Evolutionary conservation across 2,113 vertebrate species (phyloP).

Genomic region (Pelecanus crispus): DNA sequence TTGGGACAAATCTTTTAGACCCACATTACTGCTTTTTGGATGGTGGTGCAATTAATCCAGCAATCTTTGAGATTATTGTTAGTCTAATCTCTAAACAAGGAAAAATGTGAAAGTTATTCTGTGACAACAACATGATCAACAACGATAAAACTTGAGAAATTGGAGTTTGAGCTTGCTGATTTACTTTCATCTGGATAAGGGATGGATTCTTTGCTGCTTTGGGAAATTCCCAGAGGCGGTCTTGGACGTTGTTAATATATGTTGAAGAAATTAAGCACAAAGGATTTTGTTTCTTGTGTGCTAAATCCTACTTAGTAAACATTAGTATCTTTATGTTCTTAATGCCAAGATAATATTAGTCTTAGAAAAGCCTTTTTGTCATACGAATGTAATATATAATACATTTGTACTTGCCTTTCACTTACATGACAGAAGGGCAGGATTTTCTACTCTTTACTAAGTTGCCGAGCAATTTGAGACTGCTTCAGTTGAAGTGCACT

Average conservation of each 20-base stretch:
- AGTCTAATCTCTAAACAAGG: neutral
- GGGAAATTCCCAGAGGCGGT: neutral
- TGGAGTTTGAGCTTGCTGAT: neutral
- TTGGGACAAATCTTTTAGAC: neutral
- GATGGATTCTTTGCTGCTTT: neutral
- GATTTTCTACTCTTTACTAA: conserved; percentile 34
- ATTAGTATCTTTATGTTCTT: conserved; percentile 25
- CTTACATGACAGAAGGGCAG: neutral
- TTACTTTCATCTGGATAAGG: neutral
- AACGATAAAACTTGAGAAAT: neutral
- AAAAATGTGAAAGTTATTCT: neutral
- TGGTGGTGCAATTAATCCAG: neutral
- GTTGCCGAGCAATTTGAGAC: neutral
- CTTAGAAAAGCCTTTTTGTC: conserved; percentile 29
- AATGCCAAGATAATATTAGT: conserved; percentile 23
- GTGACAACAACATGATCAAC: neutral
- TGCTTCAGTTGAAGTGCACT: conserved; percentile 44
- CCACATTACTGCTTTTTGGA: neutral
- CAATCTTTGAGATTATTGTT: neutral
- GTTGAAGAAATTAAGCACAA: neutral
- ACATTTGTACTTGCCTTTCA: conserved; percentile 1
- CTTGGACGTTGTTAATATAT: neutral
- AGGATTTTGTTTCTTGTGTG: conserved; percentile 9
- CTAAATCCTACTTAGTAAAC: conserved; percentile 41
- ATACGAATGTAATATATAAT: neutral